Percentiles rank a stretch among this genome's conserved stretches.
Conservation (phyloP, 2,888 invertebrate species). For the Caenorhabditis sp. region DNA sequence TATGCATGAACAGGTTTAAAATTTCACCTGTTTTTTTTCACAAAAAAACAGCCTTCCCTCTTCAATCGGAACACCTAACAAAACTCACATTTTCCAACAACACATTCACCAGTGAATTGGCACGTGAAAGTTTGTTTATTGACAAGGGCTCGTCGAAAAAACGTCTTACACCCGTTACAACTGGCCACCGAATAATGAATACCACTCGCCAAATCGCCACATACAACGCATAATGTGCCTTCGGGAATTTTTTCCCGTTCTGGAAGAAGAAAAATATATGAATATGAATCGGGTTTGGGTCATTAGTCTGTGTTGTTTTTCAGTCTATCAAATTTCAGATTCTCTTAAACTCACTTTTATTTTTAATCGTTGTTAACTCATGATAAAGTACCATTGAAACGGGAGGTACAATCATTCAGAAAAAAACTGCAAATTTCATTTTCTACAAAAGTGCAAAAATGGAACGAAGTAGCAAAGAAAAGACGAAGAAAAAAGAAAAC, state of each 20-base stretch:
- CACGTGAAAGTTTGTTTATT: conserved; percentile 63
- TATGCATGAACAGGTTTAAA: too few species aligned
- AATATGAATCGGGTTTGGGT: too few species aligned
- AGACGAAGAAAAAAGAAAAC: neutral
- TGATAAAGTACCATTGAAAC: conserved; percentile 54
- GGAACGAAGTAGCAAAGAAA: neutral
- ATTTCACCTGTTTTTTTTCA: too few species aligned
- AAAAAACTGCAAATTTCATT: neutral
- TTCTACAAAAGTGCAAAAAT: neutral
- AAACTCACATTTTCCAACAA: conserved; percentile 60
- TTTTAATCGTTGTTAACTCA: conserved; percentile 40
- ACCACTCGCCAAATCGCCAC: conserved; percentile 57
- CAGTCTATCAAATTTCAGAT: neutral
- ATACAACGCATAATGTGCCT: conserved; percentile 61
- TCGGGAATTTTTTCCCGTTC: conserved; percentile 63
- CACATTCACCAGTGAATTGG: conserved; percentile 58
- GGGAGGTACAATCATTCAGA: conserved; percentile 46
- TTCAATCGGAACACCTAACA: too few species aligned
- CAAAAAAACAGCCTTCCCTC: too few species aligned
- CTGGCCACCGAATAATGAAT: conserved; percentile 62
- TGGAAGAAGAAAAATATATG: conserved; percentile 39
- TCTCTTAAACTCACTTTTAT: conserved; percentile 43
- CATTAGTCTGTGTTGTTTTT: neutral
- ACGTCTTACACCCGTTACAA: conserved; percentile 62
- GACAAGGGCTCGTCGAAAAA: conserved; percentile 59